Percentiles rank a stretch among this genome's conserved stretches.
Evolutionary conservation across 2,113 vertebrate genomes (phyloP).

Genomic region (Plectropomus leopardus): DNA sequence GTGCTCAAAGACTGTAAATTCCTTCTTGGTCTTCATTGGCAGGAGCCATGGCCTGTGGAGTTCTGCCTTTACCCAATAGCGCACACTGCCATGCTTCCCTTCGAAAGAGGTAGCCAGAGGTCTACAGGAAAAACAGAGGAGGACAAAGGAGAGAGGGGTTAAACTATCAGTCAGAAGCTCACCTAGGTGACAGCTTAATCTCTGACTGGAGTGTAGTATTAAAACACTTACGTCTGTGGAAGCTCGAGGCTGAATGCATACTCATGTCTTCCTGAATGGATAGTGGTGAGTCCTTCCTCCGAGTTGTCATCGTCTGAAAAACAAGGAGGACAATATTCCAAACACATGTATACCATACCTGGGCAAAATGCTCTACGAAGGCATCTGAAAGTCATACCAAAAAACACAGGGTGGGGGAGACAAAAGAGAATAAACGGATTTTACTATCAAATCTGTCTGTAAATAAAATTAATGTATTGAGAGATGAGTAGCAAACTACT

Average conservation of each 20-base stretch:
- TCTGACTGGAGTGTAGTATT: too few relatives aligned
- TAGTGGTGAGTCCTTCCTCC: constrained; percentile 96
- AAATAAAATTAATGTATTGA: constrained; percentile 53
- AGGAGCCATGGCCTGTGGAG: constrained; percentile 98
- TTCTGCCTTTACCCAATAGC: constrained; percentile 99
- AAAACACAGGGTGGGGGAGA: constrained; percentile 80
- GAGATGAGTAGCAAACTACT: constrained; percentile 48
- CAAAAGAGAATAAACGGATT: constrained; percentile 77
- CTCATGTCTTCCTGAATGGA: constrained; percentile 98
- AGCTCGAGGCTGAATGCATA: constrained; percentile 99
- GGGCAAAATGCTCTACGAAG: constrained; percentile 81
- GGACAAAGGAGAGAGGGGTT: constrained; percentile 46
- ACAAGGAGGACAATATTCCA: constrained; percentile 87
- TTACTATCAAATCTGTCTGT: constrained; percentile 71
- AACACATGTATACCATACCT: constrained; percentile 88
- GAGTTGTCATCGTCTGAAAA: constrained; percentile 96
- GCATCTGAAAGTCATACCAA: constrained; percentile 81
- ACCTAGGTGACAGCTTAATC: not conserved
- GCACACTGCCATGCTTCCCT: constrained; percentile 99
- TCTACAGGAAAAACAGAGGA: constrained; percentile 84
- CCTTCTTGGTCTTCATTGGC: constrained; percentile 99
- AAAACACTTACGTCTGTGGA: constrained; percentile 96
- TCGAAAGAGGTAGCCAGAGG: constrained; percentile 99
- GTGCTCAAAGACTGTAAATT: constrained; percentile 99
- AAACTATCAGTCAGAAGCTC: not conserved